phyloP scores from a whole-genome alignment of 2,888 invertebrate genomes.

The Mythimna loreyi region DNA sequence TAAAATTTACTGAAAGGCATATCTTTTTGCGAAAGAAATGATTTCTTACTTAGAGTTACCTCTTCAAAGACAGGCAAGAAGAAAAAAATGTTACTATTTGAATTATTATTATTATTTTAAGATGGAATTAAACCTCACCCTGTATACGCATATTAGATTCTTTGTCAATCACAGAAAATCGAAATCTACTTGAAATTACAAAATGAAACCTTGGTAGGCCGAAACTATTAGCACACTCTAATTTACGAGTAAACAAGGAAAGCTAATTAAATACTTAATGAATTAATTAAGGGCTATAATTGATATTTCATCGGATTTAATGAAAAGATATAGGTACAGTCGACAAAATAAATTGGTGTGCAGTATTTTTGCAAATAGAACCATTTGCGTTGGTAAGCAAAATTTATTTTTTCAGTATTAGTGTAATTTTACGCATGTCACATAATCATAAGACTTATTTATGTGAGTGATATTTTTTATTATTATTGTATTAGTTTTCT shows the following conservation, averaged over 20 bases:
- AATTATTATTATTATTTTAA: too few relatives aligned
- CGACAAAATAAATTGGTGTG: not conserved
- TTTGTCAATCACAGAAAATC: slow-evolving; percentile 8
- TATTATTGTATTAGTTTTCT: too few relatives aligned
- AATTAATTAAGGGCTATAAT: slow-evolving; percentile 47
- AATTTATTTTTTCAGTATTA: not conserved
- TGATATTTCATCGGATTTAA: slow-evolving; percentile 18
- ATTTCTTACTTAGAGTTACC: too few relatives aligned
- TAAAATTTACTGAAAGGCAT: too few relatives aligned
- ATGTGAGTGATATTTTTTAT: too few relatives aligned
- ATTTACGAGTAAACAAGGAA: slow-evolving; percentile 40
- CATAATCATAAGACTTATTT: too few relatives aligned
- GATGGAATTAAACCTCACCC: not conserved
- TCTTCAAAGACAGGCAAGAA: too few relatives aligned
- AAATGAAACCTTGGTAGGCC: slow-evolving; percentile 44
- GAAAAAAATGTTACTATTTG: too few relatives aligned
- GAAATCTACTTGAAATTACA: slow-evolving; percentile 25
- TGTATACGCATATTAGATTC: not conserved
- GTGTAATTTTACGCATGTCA: too few relatives aligned
- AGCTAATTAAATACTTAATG: slow-evolving; percentile 44
- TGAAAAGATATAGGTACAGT: slow-evolving; percentile 2
- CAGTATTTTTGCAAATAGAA: too few relatives aligned
- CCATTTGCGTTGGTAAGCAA: not conserved
- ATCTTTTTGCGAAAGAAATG: too few relatives aligned
- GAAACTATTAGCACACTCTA: slow-evolving; percentile 46